Percentiles rank a stretch among this genome's conserved stretches.
Evolutionary conservation across 2,888 invertebrate species (phyloP).

Genomic region (Zele albiditarsus): DNA sequence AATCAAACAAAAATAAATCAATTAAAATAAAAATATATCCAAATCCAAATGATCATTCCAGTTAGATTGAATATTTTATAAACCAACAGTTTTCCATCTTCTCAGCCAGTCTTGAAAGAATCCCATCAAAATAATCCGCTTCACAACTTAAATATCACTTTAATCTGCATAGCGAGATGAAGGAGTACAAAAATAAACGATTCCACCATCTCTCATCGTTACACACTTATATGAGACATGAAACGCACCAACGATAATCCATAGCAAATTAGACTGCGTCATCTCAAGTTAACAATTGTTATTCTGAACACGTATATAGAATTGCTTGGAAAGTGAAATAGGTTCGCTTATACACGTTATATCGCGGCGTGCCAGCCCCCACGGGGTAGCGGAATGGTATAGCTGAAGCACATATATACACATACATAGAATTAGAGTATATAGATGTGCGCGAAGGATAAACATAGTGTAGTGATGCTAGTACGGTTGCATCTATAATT

Average conservation of each 20-base stretch:
- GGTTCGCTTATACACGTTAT: constrained; percentile 48
- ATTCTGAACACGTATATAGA: constrained; percentile 52
- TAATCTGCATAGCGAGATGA: not conserved
- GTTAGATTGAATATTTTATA: too few species aligned
- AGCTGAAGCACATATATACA: constrained; percentile 6
- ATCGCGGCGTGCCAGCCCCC: constrained; percentile 43
- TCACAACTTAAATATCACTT: too few species aligned
- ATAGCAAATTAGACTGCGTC: constrained; percentile 54
- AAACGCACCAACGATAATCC: constrained; percentile 46
- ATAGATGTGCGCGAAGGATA: not conserved
- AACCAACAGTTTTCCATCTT: too few species aligned
- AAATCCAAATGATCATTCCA: too few species aligned
- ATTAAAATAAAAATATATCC: too few species aligned
- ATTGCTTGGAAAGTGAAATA: constrained; percentile 45
- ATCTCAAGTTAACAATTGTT: constrained; percentile 55
- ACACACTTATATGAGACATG: constrained; percentile 18
- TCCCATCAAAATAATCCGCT: too few species aligned
- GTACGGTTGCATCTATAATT: constrained; percentile 34
- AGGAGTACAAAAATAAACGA: constrained; percentile 2
- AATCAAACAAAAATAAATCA: too few species aligned
- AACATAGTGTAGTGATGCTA: constrained; percentile 9
- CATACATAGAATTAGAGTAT: constrained; percentile 1
- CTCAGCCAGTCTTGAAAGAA: too few species aligned
- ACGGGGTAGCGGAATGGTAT: not conserved
- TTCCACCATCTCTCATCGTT: constrained; percentile 13